Evolutionary conservation across 2,113 vertebrate species (phyloP), one percentile per base, ranked within the genome.

Genomic region (Silurus asotus): DNA sequence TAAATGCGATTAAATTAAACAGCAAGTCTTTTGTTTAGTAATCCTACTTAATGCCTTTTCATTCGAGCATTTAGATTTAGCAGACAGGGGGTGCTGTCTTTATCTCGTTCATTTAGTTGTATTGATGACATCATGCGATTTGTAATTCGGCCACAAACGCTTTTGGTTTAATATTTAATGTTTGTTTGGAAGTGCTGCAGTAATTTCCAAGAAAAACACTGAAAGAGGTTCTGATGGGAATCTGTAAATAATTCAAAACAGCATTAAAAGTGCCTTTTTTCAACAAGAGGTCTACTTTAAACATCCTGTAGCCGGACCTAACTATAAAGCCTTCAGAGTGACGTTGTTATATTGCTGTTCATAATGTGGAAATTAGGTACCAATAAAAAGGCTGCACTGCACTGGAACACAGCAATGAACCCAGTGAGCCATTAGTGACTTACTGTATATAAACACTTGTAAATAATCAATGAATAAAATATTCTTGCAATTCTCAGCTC

Each of bases 81-180:
- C 64, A 61, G 20, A 84, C 56, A 79, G 56, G 48, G 56, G 28
- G 61, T 11, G 23, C 48, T 48, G 45, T 69, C 82, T 79, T 75
- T 51, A 56, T 81, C 75, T 76, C 51, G 59, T 81, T 81, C 53
- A 84, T 81, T 87, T 69, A 76, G 49, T n/a, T 37, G 20, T 64
- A 81, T 14, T 84, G 9, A 81, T 84, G 74, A 49, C 61, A 67
- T 67, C 69, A 25, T 55, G 20, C 23, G 19, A 77, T 89, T 87
- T 87, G 62, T 62, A 77, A 82, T 84, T 37, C 51, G 37, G 67
- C 86, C 65, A 81, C 59, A 81, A 81, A 76, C 59, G 61, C 83
- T 55, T 37, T 55, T 51, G 14, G 65, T 67, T 87, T 55, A 89
- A 87, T 87, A 89, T 87, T 82, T 87, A 84, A 89, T 82, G 77